These are phyloP conservation scores for Hesperia comma DNA, from an alignment of 2,888 invertebrate species.

Conservation along the genomic window DNA sequence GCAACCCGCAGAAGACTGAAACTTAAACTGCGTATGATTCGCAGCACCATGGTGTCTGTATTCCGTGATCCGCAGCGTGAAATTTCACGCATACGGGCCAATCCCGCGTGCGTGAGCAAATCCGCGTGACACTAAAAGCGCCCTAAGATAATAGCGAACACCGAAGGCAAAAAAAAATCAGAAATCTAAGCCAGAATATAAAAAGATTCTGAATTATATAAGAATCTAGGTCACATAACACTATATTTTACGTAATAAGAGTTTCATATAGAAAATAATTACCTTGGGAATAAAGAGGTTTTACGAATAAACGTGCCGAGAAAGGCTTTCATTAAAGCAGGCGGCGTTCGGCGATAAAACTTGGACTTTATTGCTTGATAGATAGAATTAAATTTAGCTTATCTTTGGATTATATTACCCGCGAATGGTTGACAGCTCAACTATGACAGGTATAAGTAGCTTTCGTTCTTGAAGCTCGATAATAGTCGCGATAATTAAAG, in stretches of 20 bases:
- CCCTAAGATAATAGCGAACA: background rate
- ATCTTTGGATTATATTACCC: background rate
- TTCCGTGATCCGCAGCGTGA: too few relatives aligned
- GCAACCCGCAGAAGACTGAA: too few relatives aligned
- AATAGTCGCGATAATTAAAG: conserved; percentile 28
- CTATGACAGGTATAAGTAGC: conserved; percentile 29
- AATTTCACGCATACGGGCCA: too few relatives aligned
- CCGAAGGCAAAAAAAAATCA: background rate
- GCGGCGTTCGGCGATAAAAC: conserved; percentile 32
- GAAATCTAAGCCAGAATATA: background rate
- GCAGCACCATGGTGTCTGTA: too few relatives aligned
- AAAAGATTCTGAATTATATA: conserved; percentile 4
- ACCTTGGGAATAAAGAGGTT: conserved; percentile 45
- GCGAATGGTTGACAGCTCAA: conserved; percentile 21
- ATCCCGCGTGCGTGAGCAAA: too few relatives aligned
- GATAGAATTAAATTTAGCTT: conserved; percentile 28
- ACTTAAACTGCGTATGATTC: too few relatives aligned
- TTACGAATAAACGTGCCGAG: conserved; percentile 44
- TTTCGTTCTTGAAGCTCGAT: conserved; percentile 23
- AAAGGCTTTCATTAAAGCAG: conserved; percentile 41
- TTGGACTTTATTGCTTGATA: conserved; percentile 27
- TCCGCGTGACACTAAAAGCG: too few relatives aligned
- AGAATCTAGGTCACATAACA: conserved; percentile 11
- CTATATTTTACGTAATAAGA: conserved; percentile 26
- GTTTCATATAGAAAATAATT: conserved; percentile 43